A percentile compares a stretch with the other conserved stretches of the same genome.
Conservation (phyloP, 2,113 vertebrate species). For the Felis chaus region DNA sequence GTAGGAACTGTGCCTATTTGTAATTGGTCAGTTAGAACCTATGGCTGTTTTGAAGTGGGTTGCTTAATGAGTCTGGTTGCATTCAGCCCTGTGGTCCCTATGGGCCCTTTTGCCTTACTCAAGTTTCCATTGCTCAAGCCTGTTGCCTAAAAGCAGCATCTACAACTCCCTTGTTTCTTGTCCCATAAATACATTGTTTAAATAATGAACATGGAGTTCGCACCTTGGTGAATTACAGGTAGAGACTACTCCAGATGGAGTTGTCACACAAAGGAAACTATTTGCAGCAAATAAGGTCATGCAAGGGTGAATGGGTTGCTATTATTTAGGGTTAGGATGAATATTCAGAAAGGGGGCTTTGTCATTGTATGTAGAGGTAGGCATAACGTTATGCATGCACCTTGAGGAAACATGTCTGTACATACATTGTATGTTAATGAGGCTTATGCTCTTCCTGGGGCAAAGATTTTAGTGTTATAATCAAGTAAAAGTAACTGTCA, state of each 20-base stretch:
- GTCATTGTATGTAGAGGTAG: background rate
- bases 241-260: background rate
- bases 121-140: background rate
- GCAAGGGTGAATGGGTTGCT: background rate
- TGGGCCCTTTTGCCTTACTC: background rate
- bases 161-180: background rate
- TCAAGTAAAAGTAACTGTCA: background rate
- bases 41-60: background rate
- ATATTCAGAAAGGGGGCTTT: background rate
- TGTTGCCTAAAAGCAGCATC: background rate
- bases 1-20: background rate
- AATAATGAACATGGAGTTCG: background rate
- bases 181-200: background rate
- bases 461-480: background rate
- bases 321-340: background rate
- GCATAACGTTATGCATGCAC: background rate
- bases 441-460: background rate
- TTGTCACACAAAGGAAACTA: background rate
- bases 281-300: background rate
- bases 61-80: background rate
- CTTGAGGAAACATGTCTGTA: background rate
- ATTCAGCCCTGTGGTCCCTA: background rate
- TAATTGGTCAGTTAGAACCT: background rate
- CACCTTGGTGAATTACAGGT: background rate
- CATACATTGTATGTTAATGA: background rate